Evolutionary conservation across 2,888 invertebrate species (phyloP).

Genomic region (Conchocele bisecta): DNA sequence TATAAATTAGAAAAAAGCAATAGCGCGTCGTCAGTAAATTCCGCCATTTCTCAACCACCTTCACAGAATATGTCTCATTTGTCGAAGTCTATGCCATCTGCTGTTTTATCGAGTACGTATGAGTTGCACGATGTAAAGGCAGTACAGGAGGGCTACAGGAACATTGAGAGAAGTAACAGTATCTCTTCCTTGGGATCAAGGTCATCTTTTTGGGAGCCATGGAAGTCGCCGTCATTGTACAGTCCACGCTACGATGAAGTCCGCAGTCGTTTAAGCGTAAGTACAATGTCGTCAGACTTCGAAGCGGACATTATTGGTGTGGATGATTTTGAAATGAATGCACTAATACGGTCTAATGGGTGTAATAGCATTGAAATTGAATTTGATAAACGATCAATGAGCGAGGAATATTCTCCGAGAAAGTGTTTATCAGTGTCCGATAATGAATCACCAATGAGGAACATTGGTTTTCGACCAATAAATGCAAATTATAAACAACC

Average conservation of each 20-base stretch:
- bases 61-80: too few species aligned
- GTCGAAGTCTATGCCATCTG: too few species aligned
- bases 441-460: not conserved
- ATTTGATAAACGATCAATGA: slow-evolving; percentile 58
- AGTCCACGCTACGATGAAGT: slow-evolving; percentile 53
- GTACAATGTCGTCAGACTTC: slow-evolving; percentile 63
- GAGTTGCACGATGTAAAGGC: too few species aligned
- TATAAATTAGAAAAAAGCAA: slow-evolving; percentile 45
- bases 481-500: not conserved
- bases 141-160: too few species aligned
- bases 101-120: too few species aligned
- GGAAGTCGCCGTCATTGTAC: slow-evolving; percentile 37
- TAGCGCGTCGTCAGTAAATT: slow-evolving; percentile 2
- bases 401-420: slow-evolving; percentile 44
- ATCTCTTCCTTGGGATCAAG: slow-evolving; percentile 6
- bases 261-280: slow-evolving; percentile 52
- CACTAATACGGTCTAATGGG: slow-evolving; percentile 71
- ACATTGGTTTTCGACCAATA: slow-evolving; percentile 3
- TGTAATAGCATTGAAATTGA: slow-evolving; percentile 73
- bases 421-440: slow-evolving; percentile 21
- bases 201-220: slow-evolving; percentile 43
- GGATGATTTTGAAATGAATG: slow-evolving; percentile 73
- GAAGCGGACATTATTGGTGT: slow-evolving; percentile 72
- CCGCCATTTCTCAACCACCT: too few species aligned
- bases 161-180: slow-evolving; percentile 25